Evolutionary conservation across 2,113 vertebrate genomes (phyloP), one percentile per base, ranked within the genome.

Genomic region (Cyanoliseus patagonus): DNA sequence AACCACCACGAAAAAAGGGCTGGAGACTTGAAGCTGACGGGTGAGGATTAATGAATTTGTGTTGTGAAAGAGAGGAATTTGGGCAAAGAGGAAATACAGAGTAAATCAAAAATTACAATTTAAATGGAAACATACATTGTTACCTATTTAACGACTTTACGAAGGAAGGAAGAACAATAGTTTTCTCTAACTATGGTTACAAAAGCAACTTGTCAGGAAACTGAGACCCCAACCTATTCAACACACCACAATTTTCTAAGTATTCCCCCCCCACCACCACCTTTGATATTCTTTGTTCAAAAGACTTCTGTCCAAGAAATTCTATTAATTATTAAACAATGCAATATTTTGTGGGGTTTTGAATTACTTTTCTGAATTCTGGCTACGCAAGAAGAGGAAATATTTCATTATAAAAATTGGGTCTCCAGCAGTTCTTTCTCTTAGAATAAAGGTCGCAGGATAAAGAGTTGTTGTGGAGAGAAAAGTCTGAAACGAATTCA

Each of bases 401-500:
- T 42, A 41, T 42, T 64, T 28, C 17, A 72, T 52, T 23, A 57
- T 9, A 24, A 59, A 64, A 41, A 10, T 4, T 10, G 20, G 10
- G 47, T 82, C 57, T 61, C 55, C 30, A 10, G 8, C 42, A 11
- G 30, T 22, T 55, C 64, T 70, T 81, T 51, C 41, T 46, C 64
- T 57, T n/a, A 2, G 14, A 47, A 55, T 30, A 72, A 70, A 86
- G 63, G 27, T 31, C 37, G 52, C 10, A 28, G 82, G 55, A 42
- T 35, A 44, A 74, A 59, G 44, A 63, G 23, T n/a, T 57, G 77
- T 53, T 94, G 62, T 83, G 85, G 39, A 90, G 70, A 66, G 75
- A 70, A 91, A 67, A 82, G 88, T 64, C 93, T 80, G 85, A 97
- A 97, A 97, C 75, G 84, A 59, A 88, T 91, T 91, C 55, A 90